Evolutionary conservation across 2,888 invertebrate genomes (phyloP).

Genomic region (Drosophila paranaensis): DNA sequence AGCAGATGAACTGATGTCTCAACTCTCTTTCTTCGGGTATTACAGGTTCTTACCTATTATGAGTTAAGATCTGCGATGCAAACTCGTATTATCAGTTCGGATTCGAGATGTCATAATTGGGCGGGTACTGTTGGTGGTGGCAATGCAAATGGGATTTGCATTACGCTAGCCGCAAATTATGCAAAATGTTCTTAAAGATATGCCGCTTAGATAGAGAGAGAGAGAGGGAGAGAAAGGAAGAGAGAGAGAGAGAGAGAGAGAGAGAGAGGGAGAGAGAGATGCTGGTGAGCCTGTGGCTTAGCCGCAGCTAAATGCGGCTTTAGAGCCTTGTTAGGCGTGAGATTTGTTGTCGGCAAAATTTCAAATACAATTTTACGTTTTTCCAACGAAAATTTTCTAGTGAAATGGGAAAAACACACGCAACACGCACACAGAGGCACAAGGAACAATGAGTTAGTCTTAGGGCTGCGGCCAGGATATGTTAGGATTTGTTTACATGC

Average conservation of each 20-base stretch:
- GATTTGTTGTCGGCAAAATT: constrained; percentile 75
- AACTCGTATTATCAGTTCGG: constrained; percentile 11
- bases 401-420: constrained; percentile 40
- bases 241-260: constrained; percentile 16
- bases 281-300: constrained; percentile 52
- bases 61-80: constrained; percentile 24
- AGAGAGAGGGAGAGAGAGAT: constrained; percentile 14
- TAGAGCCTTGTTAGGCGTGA: constrained; percentile 77
- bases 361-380: constrained; percentile 50
- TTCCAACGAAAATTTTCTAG: constrained; percentile 42
- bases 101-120: constrained; percentile 47
- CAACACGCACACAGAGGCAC: constrained; percentile 1
- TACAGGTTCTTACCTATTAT: constrained; percentile 25
- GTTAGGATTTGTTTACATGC: constrained; percentile 66
- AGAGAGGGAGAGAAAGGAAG: constrained; percentile 23
- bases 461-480: constrained; percentile 47
- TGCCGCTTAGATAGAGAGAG: constrained; percentile 66
- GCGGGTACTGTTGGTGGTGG: constrained; percentile 19
- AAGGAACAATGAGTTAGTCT: constrained; percentile 30
- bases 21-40: constrained; percentile 15
- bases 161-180: constrained; percentile 72
- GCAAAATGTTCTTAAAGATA: constrained; percentile 74
- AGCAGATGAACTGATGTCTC: constrained; percentile 1
- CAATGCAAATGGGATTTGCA: constrained; percentile 66
- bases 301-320: constrained; percentile 75